phyloP scores from a whole-genome alignment of 2,797 vertebrate species.

The Bradypus variegatus region DNA sequence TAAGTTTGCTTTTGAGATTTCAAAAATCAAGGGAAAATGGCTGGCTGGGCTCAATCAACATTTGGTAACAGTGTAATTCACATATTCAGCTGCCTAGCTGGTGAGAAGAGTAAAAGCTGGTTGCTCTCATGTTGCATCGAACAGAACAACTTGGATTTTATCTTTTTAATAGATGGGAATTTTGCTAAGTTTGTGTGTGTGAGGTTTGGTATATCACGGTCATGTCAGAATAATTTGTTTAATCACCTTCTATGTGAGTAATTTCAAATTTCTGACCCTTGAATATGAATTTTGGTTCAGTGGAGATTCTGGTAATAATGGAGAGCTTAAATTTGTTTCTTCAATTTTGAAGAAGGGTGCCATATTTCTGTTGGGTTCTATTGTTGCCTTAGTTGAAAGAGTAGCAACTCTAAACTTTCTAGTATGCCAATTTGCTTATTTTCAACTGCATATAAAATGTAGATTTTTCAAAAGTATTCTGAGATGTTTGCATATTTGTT shows the following conservation, averaged over 20 bases:
- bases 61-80: slow-evolving; percentile 20
- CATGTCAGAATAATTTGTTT: background rate
- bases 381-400: slow-evolving; percentile 12
- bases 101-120: background rate
- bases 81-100: background rate
- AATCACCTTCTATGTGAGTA: background rate
- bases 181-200: background rate
- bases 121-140: background rate
- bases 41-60: background rate
- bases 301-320: slow-evolving; percentile 4
- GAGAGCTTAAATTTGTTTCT: slow-evolving; percentile 17
- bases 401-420: background rate
- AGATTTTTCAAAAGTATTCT: background rate
- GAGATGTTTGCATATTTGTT: background rate
- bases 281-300: background rate
- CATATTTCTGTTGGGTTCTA: background rate
- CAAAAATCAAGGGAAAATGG: slow-evolving; percentile 24
- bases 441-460: background rate
- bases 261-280: slow-evolving; percentile 4
- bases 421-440: background rate
- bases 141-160: background rate
- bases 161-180: background rate
- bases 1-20: slow-evolving; percentile 9
- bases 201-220: background rate
- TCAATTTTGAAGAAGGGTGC: background rate